Conservation (phyloP, 2,113 vertebrate species). For the Lasiurus cinereus region DNA sequence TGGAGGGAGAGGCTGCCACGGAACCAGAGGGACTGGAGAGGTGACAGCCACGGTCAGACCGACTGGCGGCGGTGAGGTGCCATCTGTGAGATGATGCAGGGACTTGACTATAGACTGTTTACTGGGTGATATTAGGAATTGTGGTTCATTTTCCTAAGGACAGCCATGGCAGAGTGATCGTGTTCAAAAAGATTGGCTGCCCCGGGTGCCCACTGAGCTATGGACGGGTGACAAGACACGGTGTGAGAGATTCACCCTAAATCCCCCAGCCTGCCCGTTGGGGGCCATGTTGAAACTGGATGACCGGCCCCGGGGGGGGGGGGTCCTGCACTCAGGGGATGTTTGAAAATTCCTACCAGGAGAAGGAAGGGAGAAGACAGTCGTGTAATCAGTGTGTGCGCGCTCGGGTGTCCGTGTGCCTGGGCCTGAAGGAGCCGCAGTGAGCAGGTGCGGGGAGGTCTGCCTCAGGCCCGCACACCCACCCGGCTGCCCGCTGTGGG, state of each 20-base stretch:
- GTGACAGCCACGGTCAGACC: neutral
- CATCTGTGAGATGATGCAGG: neutral
- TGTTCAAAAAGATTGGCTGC: too few species aligned
- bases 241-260: neutral
- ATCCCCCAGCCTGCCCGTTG: neutral
- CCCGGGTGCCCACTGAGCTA: neutral
- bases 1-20: too few species aligned
- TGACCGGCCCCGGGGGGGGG: too few species aligned
- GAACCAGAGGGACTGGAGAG: neutral
- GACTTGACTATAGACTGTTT: neutral
- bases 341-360: too few species aligned
- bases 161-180: neutral
- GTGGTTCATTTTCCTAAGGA: neutral
- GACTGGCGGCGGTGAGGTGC: neutral
- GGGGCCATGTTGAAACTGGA: neutral
- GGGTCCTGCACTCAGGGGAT: too few species aligned
- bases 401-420: too few species aligned
- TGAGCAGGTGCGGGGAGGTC: too few species aligned
- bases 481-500: neutral
- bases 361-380: too few species aligned
- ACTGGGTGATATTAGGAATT: neutral
- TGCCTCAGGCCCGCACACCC: too few species aligned
- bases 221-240: rapidly evolving
- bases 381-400: too few species aligned
- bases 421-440: too few species aligned